Evolutionary conservation across 2,113 vertebrate genomes (phyloP).

Genomic region (Oreocharis arfaki): DNA sequence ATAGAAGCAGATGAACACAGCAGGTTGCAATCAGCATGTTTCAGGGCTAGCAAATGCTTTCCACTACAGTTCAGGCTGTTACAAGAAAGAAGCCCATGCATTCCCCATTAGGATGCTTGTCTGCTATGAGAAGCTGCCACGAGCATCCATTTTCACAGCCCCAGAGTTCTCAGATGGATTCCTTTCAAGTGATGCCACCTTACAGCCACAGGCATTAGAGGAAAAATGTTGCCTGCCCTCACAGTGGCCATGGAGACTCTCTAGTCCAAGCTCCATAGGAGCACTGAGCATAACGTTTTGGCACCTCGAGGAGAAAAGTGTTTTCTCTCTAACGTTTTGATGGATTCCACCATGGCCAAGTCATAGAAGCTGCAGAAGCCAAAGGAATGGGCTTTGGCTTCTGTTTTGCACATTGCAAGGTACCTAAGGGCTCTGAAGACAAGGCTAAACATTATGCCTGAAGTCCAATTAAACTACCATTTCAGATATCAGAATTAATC

Average conservation of each 20-base stretch:
- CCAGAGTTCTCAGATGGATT: conserved; percentile 42
- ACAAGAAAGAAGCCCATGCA: background rate
- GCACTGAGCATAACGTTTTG: conserved; percentile 53
- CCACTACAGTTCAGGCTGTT: conserved; percentile 34
- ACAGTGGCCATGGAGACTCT: conserved; percentile 44
- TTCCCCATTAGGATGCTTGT: background rate
- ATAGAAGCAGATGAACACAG: conserved; percentile 68
- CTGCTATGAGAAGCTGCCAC: conserved; percentile 2
- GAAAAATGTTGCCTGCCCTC: background rate
- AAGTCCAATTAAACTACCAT: conserved; percentile 57
- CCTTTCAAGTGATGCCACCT: conserved; percentile 7
- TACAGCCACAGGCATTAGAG: background rate
- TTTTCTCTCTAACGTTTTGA: too few species aligned
- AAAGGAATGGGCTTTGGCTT: background rate
- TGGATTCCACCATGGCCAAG: conserved; percentile 38
- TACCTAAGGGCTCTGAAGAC: conserved; percentile 57
- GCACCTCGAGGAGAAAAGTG: too few species aligned
- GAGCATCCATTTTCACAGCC: conserved; percentile 13
- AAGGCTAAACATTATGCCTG: conserved; percentile 66
- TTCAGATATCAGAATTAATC: conserved; percentile 60
- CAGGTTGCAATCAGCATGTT: conserved; percentile 58
- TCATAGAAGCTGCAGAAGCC: conserved; percentile 7
- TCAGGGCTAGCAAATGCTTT: conserved; percentile 45
- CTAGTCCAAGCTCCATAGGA: conserved; percentile 61
- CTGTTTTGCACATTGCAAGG: background rate